Percentiles rank a stretch among this genome's conserved stretches.
phyloP scores from a whole-genome alignment of 2,888 invertebrate species.

The Leptinotarsa juncta region DNA sequence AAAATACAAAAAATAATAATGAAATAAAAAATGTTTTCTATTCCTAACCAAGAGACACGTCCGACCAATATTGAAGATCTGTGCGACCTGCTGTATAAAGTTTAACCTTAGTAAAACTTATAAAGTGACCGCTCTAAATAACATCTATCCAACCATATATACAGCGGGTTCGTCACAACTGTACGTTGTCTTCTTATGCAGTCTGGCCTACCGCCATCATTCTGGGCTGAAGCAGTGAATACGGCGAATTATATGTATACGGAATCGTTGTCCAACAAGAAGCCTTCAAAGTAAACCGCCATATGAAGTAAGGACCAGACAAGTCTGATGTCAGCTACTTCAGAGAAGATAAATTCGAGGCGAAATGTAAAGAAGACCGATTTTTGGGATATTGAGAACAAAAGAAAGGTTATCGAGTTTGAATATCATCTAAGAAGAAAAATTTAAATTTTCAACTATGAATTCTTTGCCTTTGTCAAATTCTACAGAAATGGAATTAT shows the following conservation, averaged over 20 bases:
- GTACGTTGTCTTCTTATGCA: not conserved
- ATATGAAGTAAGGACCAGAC: slow-evolving; percentile 48
- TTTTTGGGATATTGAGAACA: not conserved
- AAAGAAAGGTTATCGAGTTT: too few relatives aligned
- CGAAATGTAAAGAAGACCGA: slow-evolving; percentile 8
- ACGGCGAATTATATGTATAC: too few relatives aligned
- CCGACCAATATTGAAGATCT: too few relatives aligned
- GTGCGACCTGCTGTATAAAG: too few relatives aligned
- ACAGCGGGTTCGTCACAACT: not conserved
- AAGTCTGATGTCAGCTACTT: slow-evolving; percentile 37
- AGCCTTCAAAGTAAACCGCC: slow-evolving; percentile 26
- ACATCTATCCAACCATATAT: too few relatives aligned
- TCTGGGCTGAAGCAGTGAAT: too few relatives aligned
- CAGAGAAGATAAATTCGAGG: slow-evolving; percentile 50
- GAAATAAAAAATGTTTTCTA: too few relatives aligned
- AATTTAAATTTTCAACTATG: not conserved
- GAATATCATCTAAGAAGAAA: not conserved
- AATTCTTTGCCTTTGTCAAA: not conserved
- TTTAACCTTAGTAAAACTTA: too few relatives aligned
- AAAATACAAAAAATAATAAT: too few relatives aligned
- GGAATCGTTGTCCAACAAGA: not conserved
- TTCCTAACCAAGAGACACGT: too few relatives aligned
- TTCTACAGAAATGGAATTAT: not conserved
- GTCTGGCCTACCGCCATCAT: not conserved
- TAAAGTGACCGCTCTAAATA: too few relatives aligned